These are phyloP conservation scores for Clarias macrocephalus DNA, from an alignment of 2,113 vertebrate species.

Conservation along the genomic window DNA sequence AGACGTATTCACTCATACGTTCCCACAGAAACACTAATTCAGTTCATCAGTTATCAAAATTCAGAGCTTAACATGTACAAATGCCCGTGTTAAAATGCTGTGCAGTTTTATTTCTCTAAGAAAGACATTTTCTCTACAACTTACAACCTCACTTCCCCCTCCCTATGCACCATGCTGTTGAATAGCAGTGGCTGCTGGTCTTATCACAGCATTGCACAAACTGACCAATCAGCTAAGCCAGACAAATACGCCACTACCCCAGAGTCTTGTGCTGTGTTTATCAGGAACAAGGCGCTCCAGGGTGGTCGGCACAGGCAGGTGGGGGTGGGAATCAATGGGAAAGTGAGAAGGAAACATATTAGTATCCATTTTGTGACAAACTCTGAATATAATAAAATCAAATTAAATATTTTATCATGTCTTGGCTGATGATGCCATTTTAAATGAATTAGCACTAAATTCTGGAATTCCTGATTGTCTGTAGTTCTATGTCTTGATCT, in stretches of 20 bases:
- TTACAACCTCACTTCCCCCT: background rate
- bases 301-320: constrained; percentile 17
- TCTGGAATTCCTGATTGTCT: background rate
- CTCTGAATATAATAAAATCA: constrained; percentile 48
- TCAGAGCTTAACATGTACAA: background rate
- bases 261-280: constrained; percentile 37
- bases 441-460: constrained; percentile 56
- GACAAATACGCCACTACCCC: constrained; percentile 1
- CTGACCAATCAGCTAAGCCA: constrained; percentile 16
- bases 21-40: background rate
- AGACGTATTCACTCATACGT: background rate
- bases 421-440: constrained; percentile 47
- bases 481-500: background rate
- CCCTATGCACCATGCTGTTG: background rate
- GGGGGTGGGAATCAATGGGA: background rate
- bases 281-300: constrained; percentile 27
- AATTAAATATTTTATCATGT: constrained; percentile 58
- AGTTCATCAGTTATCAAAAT: background rate
- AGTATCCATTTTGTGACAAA: constrained; percentile 37
- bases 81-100: background rate
- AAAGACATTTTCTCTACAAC: background rate
- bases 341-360: constrained; percentile 11
- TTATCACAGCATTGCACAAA: constrained; percentile 45
- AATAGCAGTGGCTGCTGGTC: constrained; percentile 11
- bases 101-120: background rate